These are phyloP conservation scores for Carapus acus DNA, from an alignment of 2,797 vertebrate species.

Conservation along the genomic window DNA sequence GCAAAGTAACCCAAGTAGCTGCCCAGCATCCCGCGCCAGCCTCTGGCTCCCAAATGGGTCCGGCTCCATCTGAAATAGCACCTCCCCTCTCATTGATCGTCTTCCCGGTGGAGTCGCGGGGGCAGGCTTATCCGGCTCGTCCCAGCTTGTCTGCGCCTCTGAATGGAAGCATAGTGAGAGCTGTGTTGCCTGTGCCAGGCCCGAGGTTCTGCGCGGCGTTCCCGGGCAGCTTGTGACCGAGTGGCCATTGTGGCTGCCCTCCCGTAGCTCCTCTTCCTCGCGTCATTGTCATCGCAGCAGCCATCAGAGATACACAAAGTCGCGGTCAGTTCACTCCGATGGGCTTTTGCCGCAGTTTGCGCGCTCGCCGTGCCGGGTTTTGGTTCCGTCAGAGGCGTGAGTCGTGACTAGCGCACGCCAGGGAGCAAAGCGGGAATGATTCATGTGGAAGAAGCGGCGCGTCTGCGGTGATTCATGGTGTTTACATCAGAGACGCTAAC, in stretches of 20 bases:
- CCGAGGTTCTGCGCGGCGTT: slow-evolving; percentile 55
- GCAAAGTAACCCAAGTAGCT: slow-evolving; percentile 62
- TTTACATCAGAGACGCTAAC: slow-evolving; percentile 49
- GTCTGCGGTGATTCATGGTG: slow-evolving; percentile 58
- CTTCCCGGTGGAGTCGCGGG: slow-evolving; percentile 67
- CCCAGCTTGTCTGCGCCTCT: slow-evolving; percentile 65
- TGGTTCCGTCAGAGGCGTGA: slow-evolving; percentile 36
- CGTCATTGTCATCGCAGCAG: slow-evolving; percentile 45
- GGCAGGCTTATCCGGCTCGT: slow-evolving; percentile 65
- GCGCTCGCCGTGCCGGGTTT: slow-evolving; percentile 38
- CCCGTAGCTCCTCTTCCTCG: slow-evolving; percentile 12
- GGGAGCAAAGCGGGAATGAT: slow-evolving; percentile 57
- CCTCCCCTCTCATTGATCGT: slow-evolving; percentile 72
- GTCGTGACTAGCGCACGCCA: slow-evolving; percentile 60
- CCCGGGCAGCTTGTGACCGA: slow-evolving; percentile 68
- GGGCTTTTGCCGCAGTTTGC: slow-evolving; percentile 9
- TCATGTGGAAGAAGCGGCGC: slow-evolving; percentile 51
- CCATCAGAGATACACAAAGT: slow-evolving; percentile 49
- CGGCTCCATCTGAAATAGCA: slow-evolving; percentile 70
- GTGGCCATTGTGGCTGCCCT: slow-evolving; percentile 62
- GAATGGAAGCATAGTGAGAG: slow-evolving; percentile 68
- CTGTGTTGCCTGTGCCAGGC: slow-evolving; percentile 64
- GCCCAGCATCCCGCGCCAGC: slow-evolving; percentile 61
- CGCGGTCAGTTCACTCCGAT: slow-evolving; percentile 30
- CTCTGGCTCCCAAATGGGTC: too few relatives aligned